These are phyloP conservation scores for Ceratina australensis DNA, from an alignment of 1,140 invertebrate genomes.

Conservation along the genomic window DNA sequence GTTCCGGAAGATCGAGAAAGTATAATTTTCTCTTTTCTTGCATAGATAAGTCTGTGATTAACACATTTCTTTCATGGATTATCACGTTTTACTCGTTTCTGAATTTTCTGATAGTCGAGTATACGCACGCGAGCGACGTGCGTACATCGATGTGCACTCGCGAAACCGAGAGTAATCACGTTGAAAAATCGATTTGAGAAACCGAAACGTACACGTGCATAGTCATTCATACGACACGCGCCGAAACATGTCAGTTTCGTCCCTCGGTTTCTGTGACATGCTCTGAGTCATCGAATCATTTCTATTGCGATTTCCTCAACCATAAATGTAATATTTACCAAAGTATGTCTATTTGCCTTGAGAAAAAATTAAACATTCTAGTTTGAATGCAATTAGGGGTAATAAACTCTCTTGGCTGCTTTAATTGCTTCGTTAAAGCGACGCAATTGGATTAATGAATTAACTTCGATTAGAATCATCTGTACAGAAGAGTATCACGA, in stretches of 20 bases:
- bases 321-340: background rate
- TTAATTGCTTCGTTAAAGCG: conserved; percentile 2
- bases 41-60: background rate
- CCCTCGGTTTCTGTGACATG: background rate
- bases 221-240: conserved; percentile 24
- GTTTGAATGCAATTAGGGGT: no score
- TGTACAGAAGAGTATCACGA: background rate
- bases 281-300: conserved; percentile 31
- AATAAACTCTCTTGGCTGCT: conserved; percentile 8
- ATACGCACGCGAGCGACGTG: background rate
- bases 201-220: conserved; percentile 9
- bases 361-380: no score
- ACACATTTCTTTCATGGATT: background rate
- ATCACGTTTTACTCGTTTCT: background rate
- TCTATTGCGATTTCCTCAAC: background rate
- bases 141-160: background rate
- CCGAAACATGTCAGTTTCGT: conserved; percentile 21
- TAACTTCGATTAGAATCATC: background rate
- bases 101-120: background rate
- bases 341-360: background rate
- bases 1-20: conserved; percentile 44
- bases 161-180: background rate
- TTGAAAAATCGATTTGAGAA: conserved; percentile 6
- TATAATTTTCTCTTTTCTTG: conserved; percentile 41
- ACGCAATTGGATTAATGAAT: conserved; percentile 2